Base-by-base conservation (phyloP, 2,113 vertebrate species). In the Aspidoscelis tigris region DNA sequence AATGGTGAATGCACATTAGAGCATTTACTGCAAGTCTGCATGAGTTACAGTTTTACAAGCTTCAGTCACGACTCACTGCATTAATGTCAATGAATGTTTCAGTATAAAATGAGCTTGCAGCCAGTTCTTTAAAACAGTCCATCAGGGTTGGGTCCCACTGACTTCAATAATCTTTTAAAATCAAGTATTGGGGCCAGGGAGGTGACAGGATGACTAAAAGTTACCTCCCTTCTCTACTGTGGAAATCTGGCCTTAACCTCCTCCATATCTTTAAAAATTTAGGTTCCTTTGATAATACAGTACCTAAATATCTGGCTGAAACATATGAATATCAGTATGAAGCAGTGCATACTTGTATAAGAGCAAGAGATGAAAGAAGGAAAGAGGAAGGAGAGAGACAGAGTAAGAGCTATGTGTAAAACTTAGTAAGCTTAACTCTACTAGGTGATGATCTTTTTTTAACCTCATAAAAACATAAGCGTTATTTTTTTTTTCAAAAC, bases 61-160 rank as follows among this genome's bases (percentile, higher is more conserved):
- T 76, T 7, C 7, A 78, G 21, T 21, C 78, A 33, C 33, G 33
- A 33, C 33, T 33, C 33, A 43, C 12, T 88, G 66, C 33, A 65
- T 18, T 79, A 87, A 84, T 84, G 82, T 88, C 80, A 81, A 68
- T 77, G 86, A 33, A 20, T 83, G 41, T 21, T 33, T 66, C 33
- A 76, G 5, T 5, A 1, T 76, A 86, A 82, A 84, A 64, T 84
- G 68, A 7, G 11, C 26, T 22, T 77, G 39, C 11, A 61, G 50
- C 12, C 39, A 26, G 53, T 7, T 72, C 26, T 72, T 84, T 24
- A 78, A 6, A 84, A n/a, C 9, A 64, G 58, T 72, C 26, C 11
- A 5, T n/a, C 55, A 72, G 20, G 21, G 24, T 39, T 44, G 33
- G 50, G 55, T 70, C 68, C 69, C 69, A 65, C 22, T 79, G 41